phyloP scores from a whole-genome alignment of 2,113 vertebrate genomes.

The Peromyscus californicus region DNA sequence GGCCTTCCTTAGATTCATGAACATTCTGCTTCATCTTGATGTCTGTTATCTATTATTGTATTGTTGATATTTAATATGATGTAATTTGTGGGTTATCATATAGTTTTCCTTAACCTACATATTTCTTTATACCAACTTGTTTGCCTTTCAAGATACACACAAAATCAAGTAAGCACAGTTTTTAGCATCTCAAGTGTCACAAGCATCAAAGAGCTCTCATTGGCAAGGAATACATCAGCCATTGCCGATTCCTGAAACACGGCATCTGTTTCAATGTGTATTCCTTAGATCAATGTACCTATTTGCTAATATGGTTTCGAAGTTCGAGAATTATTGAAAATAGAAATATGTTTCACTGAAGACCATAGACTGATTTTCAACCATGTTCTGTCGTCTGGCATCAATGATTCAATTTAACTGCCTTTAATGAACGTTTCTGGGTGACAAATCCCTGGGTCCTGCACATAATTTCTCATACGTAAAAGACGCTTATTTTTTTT shows the following conservation, averaged over 20 bases:
- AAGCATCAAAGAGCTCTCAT: not conserved
- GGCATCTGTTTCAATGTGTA: not conserved
- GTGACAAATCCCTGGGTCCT: not conserved
- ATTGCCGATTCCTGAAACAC: constrained; percentile 19
- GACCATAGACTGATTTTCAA: not conserved
- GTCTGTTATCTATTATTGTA: not conserved
- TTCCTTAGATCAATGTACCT: not conserved
- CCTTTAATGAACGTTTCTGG: not conserved
- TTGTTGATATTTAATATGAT: not conserved
- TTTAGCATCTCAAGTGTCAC: constrained; percentile 15
- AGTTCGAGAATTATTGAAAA: constrained; percentile 16
- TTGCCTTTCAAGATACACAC: not conserved
- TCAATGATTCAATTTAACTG: not conserved
- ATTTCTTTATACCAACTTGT: constrained; percentile 23
- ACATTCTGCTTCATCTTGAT: not conserved
- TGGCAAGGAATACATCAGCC: not conserved
- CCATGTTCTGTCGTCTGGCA: not conserved
- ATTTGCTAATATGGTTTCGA: not conserved
- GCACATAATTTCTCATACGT: not conserved
- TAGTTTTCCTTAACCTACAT: not conserved
- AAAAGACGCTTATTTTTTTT: not conserved
- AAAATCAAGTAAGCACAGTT: not conserved
- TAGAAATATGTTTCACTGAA: constrained; percentile 27
- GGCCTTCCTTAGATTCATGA: not conserved
- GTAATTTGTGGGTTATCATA: not conserved